phyloP scores from a whole-genome alignment of 2,888 invertebrate species.

The Aromia moschata region DNA sequence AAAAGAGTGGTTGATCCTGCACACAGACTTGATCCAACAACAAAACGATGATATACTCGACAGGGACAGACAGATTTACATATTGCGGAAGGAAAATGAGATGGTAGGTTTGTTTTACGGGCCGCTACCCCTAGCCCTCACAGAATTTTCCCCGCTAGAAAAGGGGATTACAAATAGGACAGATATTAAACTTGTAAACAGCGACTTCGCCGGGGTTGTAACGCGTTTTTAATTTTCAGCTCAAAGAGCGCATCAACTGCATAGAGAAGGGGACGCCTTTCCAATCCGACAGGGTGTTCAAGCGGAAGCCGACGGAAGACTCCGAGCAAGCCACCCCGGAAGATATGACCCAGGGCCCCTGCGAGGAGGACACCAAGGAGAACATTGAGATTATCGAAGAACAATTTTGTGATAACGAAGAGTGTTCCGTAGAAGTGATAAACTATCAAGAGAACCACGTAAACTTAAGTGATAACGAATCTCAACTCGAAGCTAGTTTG shows the following conservation, averaged over 20 bases:
- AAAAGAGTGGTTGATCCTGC: constrained; percentile 82
- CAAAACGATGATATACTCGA: constrained; percentile 85
- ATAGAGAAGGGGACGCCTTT: constrained; percentile 70
- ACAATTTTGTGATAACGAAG: constrained; percentile 37
- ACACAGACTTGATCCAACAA: constrained; percentile 89
- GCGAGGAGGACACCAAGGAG: constrained; percentile 55
- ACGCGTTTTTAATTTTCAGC: constrained; percentile 46
- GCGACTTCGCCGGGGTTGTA: neutral
- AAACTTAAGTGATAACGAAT: constrained; percentile 48
- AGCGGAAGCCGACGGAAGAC: constrained; percentile 35
- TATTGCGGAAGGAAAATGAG: constrained; percentile 80
- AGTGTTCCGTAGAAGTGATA: constrained; percentile 42
- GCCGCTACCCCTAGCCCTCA: neutral
- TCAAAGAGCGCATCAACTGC: constrained; percentile 69
- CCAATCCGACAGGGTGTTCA: constrained; percentile 39
- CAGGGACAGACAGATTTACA: constrained; percentile 80
- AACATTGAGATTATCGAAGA: constrained; percentile 41
- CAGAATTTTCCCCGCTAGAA: constrained; percentile 4
- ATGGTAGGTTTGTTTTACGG: constrained; percentile 68
- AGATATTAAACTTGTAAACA: neutral
- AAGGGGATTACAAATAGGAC: neutral
- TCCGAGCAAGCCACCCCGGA: constrained; percentile 33
- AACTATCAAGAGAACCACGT: constrained; percentile 38
- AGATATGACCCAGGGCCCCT: constrained; percentile 61
- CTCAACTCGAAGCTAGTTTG: constrained; percentile 44